A percentile compares a stretch with the other conserved stretches of the same genome.
phyloP scores from a whole-genome alignment of 2,113 vertebrate genomes.

The Eudyptes chrysolophus region DNA sequence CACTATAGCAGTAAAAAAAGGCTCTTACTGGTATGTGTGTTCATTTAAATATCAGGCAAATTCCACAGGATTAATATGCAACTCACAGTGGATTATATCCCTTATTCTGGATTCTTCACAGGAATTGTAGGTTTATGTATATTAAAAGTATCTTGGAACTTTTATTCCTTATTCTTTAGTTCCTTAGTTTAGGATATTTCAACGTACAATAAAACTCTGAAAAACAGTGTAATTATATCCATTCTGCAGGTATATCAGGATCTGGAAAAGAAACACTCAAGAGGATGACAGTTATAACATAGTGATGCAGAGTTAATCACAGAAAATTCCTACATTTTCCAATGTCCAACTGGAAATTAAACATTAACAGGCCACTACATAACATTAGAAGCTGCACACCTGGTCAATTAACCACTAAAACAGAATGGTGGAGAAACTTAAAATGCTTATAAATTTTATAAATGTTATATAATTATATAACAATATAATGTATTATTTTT shows the following conservation, averaged over 20 bases:
- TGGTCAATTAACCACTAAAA: not conserved
- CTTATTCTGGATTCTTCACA: not conserved
- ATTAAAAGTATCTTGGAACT: not conserved
- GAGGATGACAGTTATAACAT: not conserved
- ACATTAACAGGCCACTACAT: not conserved
- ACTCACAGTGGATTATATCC: not conserved
- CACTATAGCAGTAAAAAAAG: rapidly evolving
- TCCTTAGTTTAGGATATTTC: not conserved
- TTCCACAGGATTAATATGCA: not conserved
- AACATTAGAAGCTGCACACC: not conserved
- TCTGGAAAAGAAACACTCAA: not conserved
- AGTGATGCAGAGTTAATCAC: not conserved
- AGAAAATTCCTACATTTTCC: not conserved
- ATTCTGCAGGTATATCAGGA: not conserved
- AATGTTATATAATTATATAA: not conserved
- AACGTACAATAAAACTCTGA: not conserved
- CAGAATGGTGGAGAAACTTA: rapidly evolving
- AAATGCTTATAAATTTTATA: not conserved
- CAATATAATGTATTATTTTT: not conserved
- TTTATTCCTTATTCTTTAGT: not conserved
- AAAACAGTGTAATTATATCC: not conserved
- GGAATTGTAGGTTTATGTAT: not conserved
- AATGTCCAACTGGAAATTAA: not conserved
- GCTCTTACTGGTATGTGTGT: not conserved
- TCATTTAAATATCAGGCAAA: not conserved